Base-by-base conservation (phyloP, 2,888 invertebrate species). In the Periphyllus acericola region DNA sequence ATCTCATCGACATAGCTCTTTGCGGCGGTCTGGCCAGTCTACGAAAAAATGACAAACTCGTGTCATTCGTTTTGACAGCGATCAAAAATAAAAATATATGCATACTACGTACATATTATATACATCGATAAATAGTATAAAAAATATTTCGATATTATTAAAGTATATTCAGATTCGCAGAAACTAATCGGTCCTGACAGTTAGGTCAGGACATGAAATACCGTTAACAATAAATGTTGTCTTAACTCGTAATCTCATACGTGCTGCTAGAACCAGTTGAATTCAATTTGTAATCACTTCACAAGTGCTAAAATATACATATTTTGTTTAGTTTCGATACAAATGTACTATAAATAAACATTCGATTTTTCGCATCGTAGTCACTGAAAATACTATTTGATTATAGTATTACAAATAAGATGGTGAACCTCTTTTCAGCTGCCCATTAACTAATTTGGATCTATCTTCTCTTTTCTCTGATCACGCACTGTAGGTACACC, bases 21-120 rank as follows among this genome's bases (percentile, higher is more conserved):
- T 83, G 19, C 19, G 2, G 21, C 14, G 8, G 60, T 21, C n/a
- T 66, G 17, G 8, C 32, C 46, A 1, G 29, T 14, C 29, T 29
- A 68, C 32, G 32, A 76, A 76, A n/a, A 84, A 46, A n/a, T 76
- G 46, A 84, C 76, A 84, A 46, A 84, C 66, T 84, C 66, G 25
- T 66, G 25, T 76, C 60, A 75, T 84, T 40, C 32, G 32, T 66
- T 78, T 68, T 78, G 84, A 85, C 68, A 84, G 60, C 29, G 19
- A 84, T 32, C 11, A 76, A 32, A 32, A 40, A 76, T 66, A 83
- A 84, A 84, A 66, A 84, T 40, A 2, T 21, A 60, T 21, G 25
- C 19, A 21, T 5, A 25, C 60, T 21, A 9, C 19, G 6, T 5
- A 25, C 60, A 60, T 21, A 60, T 46, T 21, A 25, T 60, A 60